Base-by-base conservation (phyloP, 2,888 invertebrate genomes). In the Philereme transversata region DNA sequence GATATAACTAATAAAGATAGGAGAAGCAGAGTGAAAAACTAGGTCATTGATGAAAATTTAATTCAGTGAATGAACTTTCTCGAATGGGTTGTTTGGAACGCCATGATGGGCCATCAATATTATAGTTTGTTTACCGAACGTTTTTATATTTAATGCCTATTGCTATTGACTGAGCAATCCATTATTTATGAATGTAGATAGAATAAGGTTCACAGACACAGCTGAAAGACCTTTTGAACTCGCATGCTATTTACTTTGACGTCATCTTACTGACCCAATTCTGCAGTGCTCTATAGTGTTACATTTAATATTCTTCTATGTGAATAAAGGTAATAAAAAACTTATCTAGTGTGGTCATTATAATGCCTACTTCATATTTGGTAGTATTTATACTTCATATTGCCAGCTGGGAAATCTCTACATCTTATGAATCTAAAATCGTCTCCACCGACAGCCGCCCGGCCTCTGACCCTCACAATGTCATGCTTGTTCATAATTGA, bases 61-160 rank as follows among this genome's bases (percentile, higher is more conserved):
- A 68, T 71, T 73, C 65, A 68, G 53, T 69, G 57, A 68, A 60
- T 70, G 78, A 78, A 78, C 72, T 78, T 82, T 81, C 79, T 78
- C 72, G 77, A 87, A 78, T 82, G 80, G 84, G 84, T 87, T 88
- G 84, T 60, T 72, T 72, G 67, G 64, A 70, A 70, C 77, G 77
- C 76, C 79, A 78, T 78, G 50, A 67, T 61, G 57, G 10, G 35
- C 53, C 51, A 64, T 67, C 67, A 64, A 70, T 67, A 60, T 64
- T 64, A 52, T 55, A 66, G 62, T 60, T 57, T 51, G 64, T 65
- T 66, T 64, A 54, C 63, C 49, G 41, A 49, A 56, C 52, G 50
- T 64, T 49, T 47, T 45, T 56, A 58, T 34, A 35, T 3, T 57
- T 5, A 38, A 22, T 61, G 68, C 50, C 67, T 62, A 51, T 43